Evolutionary conservation across 2,888 invertebrate species (phyloP).

Genomic region (Cotesia congregata): DNA sequence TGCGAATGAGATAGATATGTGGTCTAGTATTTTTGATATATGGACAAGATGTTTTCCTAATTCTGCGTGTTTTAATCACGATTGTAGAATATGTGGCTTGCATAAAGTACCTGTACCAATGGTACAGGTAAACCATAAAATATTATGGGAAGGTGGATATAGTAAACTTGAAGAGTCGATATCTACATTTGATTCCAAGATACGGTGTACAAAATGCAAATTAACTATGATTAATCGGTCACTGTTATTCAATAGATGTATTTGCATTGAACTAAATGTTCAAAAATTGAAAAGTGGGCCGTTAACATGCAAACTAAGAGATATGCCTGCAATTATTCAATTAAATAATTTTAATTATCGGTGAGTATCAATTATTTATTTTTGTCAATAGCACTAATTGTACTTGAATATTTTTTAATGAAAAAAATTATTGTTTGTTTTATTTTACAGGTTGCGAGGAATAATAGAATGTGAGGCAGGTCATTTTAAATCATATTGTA

Average conservation of each 20-base stretch:
- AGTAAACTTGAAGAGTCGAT: neutral
- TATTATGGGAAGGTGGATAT: neutral
- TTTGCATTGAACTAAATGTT: neutral
- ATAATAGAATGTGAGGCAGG: conserved; percentile 2
- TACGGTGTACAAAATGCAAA: neutral
- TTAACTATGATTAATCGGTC: neutral
- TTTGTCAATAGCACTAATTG: neutral
- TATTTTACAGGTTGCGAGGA: conserved; percentile 4
- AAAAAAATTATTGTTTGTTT: neutral
- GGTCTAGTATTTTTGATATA: neutral
- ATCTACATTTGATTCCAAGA: neutral
- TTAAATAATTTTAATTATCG: conserved; percentile 2
- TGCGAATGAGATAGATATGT: neutral
- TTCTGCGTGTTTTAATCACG: neutral
- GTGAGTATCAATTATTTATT: conserved; percentile 14
- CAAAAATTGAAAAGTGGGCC: neutral
- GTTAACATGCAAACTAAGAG: neutral
- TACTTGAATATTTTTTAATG: neutral
- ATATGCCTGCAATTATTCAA: neutral
- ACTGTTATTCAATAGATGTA: neutral
- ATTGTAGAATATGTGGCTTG: neutral
- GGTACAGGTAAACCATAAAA: neutral
- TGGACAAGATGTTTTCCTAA: neutral
- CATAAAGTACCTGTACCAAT: neutral
- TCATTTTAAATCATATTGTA: conserved; percentile 8